Base-by-base conservation (phyloP, 2,113 vertebrate genomes). In the Phyllopteryx taeniolatus region DNA sequence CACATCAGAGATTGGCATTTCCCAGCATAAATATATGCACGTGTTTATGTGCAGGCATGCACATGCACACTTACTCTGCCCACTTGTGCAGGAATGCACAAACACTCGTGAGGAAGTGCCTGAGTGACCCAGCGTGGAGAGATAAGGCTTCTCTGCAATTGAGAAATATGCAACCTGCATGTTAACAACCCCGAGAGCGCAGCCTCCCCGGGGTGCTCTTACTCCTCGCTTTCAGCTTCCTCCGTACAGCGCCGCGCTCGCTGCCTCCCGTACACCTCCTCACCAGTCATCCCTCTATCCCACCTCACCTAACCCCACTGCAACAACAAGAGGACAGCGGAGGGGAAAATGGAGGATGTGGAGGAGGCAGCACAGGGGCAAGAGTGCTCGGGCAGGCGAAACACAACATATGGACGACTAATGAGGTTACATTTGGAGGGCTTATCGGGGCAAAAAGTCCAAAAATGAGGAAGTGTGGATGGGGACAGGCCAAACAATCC, bases 111-210 rank as follows among this genome's bases (percentile, higher is more conserved):
- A 47, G 85, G 79, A 79, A 86, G 86, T 76, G 86, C 88, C 82
- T 85, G 80, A 86, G 77, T 90, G 86, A 88, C 83, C 86, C 78
- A 83, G 85, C 78, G 72, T 66, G 61, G 83, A 27, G 67, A 83
- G 83, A 87, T 85, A 88, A 86, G 76, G 77, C 88, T 89, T 86
- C 85, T 89, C 87, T 90, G 88, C 88, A 88, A 88, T 90, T 89
- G 85, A 87, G 86, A 88, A 90, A 87, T 90, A 89, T 90, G 86
- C 89, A 88, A 87, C 85, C 88, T 91, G 89, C 90, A 92, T 91
- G 89, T 87, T 90, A 91, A 92, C 90, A 89, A 89, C 78, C 89
- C 86, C 86, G 81, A 74, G 83, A 84, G 90, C 82, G 56, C 81
- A 87, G 87, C 74, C 68, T 85, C 85, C 87, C 74, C 31, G n/a